Conservation (phyloP, 2,888 invertebrate genomes). For the Deroplatys truncata region DNA sequence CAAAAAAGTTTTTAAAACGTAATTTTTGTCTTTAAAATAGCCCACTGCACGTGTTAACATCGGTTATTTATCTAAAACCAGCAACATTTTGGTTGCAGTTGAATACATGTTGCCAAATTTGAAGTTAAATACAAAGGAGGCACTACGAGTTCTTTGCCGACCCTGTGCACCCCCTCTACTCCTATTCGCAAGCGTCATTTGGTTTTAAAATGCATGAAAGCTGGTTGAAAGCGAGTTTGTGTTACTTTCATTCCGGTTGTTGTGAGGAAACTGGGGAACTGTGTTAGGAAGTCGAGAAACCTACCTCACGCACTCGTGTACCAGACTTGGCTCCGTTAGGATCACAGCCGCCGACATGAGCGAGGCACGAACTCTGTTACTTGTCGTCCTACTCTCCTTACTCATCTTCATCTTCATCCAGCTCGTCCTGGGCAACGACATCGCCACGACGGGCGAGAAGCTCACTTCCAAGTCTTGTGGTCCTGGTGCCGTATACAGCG, state of each 20-base stretch:
- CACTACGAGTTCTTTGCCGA: neutral
- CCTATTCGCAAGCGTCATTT: neutral
- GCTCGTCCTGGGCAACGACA: conserved; percentile 32
- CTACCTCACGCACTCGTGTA: neutral
- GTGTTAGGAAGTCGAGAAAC: neutral
- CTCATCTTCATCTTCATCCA: conserved; percentile 37
- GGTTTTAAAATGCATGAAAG: neutral
- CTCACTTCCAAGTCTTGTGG: conserved; percentile 13
- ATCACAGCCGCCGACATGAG: neutral
- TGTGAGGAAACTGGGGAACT: neutral
- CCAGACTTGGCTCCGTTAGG: neutral
- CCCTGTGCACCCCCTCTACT: neutral
- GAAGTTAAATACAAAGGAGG: too few species aligned
- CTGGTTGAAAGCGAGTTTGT: neutral
- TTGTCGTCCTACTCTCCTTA: conserved; percentile 34
- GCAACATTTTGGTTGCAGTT: too few species aligned
- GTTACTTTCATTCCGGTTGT: neutral
- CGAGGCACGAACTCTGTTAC: conserved; percentile 19
- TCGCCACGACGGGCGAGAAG: neutral
- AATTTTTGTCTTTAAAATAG: too few species aligned
- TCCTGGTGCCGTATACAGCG: neutral
- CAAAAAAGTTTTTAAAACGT: too few species aligned
- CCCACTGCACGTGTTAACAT: too few species aligned
- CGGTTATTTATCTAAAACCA: too few species aligned
- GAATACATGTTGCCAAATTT: too few species aligned